A percentile compares a stretch with the other conserved stretches of the same genome.
These are phyloP conservation scores for Diploscapter pachys DNA, from an alignment of 1,140 invertebrate species.

Conservation along the genomic window DNA sequence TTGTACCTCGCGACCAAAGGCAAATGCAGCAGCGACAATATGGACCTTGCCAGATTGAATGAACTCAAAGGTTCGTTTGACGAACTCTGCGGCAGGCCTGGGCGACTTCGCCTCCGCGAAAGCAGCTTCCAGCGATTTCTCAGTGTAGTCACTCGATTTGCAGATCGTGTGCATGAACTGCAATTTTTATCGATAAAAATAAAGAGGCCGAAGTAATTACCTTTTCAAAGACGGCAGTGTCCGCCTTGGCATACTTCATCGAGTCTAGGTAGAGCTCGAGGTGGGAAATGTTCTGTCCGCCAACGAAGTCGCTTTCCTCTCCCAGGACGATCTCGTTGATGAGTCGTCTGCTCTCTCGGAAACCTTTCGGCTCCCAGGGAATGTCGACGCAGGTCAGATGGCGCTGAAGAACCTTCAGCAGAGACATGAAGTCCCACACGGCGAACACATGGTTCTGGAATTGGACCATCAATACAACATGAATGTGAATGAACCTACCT, in stretches of 20 bases:
- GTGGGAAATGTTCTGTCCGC: constrained; percentile 32
- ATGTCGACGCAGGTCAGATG: constrained; percentile 29
- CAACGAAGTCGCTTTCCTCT: constrained; percentile 29
- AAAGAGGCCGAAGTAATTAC: not conserved
- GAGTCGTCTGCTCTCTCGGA: constrained; percentile 12
- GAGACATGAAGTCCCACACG: constrained; percentile 37
- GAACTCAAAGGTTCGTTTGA: constrained; percentile 28
- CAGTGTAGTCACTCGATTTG: constrained; percentile 2
- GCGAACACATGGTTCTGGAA: constrained; percentile 28
- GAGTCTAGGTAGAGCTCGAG: constrained; percentile 30
- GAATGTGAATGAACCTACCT: not conserved
- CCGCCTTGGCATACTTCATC: constrained; percentile 16
- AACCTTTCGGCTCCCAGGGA: constrained; percentile 25
- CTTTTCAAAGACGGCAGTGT: not conserved
- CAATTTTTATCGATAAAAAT: too few species aligned
- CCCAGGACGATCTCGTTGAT: constrained; percentile 38
- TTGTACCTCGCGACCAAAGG: constrained; percentile 26
- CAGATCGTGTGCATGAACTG: not conserved
- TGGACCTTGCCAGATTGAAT: constrained; percentile 18
- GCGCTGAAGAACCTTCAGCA: constrained; percentile 35
- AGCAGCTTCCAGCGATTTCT: not conserved
- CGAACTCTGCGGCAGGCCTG: constrained; percentile 15
- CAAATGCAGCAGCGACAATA: constrained; percentile 29
- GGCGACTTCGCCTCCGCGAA: constrained; percentile 12
- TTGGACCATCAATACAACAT: too few species aligned